Evolutionary conservation across 1,140 invertebrate species (phyloP), one percentile per base, ranked within the genome.

Genomic region (Hetaerina americana): DNA sequence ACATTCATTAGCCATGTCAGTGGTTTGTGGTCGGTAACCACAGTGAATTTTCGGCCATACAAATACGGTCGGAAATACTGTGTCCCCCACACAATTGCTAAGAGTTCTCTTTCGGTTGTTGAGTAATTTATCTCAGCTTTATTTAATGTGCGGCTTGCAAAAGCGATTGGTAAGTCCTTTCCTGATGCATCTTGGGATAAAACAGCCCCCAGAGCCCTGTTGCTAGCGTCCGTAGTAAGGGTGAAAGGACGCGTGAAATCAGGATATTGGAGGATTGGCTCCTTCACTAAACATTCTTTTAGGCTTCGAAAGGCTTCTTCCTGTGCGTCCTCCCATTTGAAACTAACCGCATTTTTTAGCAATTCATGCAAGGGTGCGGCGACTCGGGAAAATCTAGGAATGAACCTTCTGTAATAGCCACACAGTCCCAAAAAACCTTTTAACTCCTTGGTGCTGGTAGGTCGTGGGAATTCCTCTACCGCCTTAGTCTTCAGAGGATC

Each of bases 161-260:
- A 40, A 40, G n/a, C n/a, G n/a, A n/a, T n/a, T n/a, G 31, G 31
- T 18, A 18, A 40, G 31, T 40, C 6, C 18, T 26, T 3, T 72
- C 73, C 75, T n/a, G n/a, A n/a, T n/a, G n/a, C n/a, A n/a, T n/a
- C n/a, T n/a, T 81, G 80, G 5, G 77, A 78, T 26, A 82, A 70
- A 0, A 81, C 77, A 0, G 76, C 75, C 84, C 73, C 78, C 82
- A 76, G 82, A 81, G 6, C 85, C 83, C 29, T 79, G 81, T 67
- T 84, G 82, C 72, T 81, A 82, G 74, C 83, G 18, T 86, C 85
- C 28, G 86, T 87, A 74, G 81, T 85, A 31, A 86, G 85, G 83
- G 85, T 86, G 80, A 81, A 82, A 5, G 71, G 70, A 66, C 75
- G 68, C 15, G 75, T 73, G 6, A 66, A 66, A 40, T 77, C 69